Evolutionary conservation across 2,797 vertebrate genomes (phyloP).

Genomic region (Lagocephalus sceleratus): DNA sequence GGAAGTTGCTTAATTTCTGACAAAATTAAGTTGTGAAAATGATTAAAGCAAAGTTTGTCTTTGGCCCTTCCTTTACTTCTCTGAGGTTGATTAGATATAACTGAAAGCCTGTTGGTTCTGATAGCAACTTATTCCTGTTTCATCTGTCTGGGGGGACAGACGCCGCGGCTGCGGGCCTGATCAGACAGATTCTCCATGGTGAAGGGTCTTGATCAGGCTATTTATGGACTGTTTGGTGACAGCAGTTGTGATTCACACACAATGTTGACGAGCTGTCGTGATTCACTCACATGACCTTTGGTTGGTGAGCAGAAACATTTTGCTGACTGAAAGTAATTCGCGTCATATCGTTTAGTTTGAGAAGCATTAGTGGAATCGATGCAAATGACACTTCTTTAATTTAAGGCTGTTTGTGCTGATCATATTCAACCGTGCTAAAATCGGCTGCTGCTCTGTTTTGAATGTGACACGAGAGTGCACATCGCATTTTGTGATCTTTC

Average conservation of each 20-base stretch:
- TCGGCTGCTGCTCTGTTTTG: slow-evolving; percentile 3
- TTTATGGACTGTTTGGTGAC: slow-evolving; percentile 45
- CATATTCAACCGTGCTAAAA: background rate
- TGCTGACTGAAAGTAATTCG: background rate
- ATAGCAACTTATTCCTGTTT: background rate
- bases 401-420: background rate
- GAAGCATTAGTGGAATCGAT: background rate
- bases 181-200: slow-evolving; percentile 8
- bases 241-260: slow-evolving; percentile 36
- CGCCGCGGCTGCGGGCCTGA: slow-evolving; percentile 5
- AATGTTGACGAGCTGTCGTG: slow-evolving; percentile 29
- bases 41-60: slow-evolving; percentile 34
- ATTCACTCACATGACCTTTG: slow-evolving; percentile 48
- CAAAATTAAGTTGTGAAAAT: slow-evolving; percentile 63
- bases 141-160: background rate
- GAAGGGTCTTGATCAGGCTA: slow-evolving; percentile 29
- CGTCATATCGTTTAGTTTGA: background rate
- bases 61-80: slow-evolving; percentile 25
- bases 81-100: slow-evolving; percentile 13
- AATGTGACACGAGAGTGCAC: slow-evolving; percentile 4
- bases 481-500: background rate
- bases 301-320: slow-evolving; percentile 19
- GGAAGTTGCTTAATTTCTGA: slow-evolving; percentile 63
- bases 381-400: background rate
- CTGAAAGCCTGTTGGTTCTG: slow-evolving; percentile 4